Evolutionary conservation across 2,113 vertebrate genomes (phyloP), one percentile per base, ranked within the genome.

Genomic region (Herpetotheres cachinnans): DNA sequence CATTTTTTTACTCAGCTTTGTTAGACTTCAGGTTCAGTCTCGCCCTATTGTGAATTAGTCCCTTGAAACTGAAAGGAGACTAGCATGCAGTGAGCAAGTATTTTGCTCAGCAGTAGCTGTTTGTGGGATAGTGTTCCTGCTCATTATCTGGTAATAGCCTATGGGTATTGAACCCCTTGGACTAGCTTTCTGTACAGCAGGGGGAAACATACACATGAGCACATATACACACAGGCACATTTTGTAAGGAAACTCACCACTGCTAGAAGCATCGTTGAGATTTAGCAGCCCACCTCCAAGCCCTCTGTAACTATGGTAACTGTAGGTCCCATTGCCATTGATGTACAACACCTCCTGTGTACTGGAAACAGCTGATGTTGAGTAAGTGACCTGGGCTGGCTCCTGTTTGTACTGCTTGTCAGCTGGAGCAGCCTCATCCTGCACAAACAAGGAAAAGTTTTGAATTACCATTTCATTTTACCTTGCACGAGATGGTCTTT

Each of bases 301-400:
- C 85, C 98, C 98, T 98, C 98, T 93, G 98, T 98, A 99, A 94
- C 98, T 98, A 97, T 99, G 98, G 98, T 98, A 98, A 98, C 98
- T 98, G 97, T 99, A 99, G 97, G 98, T 98, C 84, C 98, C 98
- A 36, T 99, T 99, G 88, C 98, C 98, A 26, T 99, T 99, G 97
- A 98, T 99, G 97, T 99, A 99, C 97, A 99, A 90, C 97, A 99
- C 98, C 94, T 99, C 98, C 98, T 98, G 98, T 10, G 98, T 98
- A 96, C 98, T 98, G 32, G 98, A 98, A 95, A 98, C 98, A 69
- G 98, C 96, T 79, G 98, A 97, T 72, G 98, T 97, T 79, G 98
- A 98, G 74, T 98, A 98, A 91, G 98, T 97, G 96, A 98, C 97
- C 96, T 98, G 98, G 96, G 98, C 95, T n/a, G 97, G 94, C 92